Conservation (phyloP, 2,888 invertebrate species). For the Meandrusa payeni region DNA sequence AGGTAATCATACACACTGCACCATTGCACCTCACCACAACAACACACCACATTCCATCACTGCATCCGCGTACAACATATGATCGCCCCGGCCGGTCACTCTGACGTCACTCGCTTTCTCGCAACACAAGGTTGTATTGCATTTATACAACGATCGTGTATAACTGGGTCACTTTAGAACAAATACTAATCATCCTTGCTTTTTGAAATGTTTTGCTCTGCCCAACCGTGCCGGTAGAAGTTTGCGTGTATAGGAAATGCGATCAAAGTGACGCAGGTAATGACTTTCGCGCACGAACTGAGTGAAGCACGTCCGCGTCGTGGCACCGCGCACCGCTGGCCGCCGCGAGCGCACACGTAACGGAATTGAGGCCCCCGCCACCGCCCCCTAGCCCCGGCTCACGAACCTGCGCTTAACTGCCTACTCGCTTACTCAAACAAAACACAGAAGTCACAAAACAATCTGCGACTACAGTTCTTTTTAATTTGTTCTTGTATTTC, state of each 20-base stretch:
- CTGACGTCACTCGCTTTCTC: constrained; percentile 78
- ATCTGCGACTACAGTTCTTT: constrained; percentile 10
- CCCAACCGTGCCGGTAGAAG: constrained; percentile 44
- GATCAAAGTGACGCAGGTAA: constrained; percentile 71
- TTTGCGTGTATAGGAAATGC: constrained; percentile 68
- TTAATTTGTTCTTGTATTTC: constrained; percentile 13
- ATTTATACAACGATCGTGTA: constrained; percentile 34
- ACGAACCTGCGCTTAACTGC: constrained; percentile 46
- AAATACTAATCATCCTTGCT: constrained; percentile 42
- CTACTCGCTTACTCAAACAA: constrained; percentile 21
- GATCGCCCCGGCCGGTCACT: constrained; percentile 70
- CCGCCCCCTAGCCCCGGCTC: constrained; percentile 41
- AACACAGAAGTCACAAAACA: constrained; percentile 13
- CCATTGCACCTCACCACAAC: constrained; percentile 72
- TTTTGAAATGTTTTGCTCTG: constrained; percentile 51
- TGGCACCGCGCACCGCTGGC: constrained; percentile 51
- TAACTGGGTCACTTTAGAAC: constrained; percentile 39
- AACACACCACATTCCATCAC: constrained; percentile 78
- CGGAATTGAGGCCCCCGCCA: constrained; percentile 57
- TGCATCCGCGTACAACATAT: constrained; percentile 80
- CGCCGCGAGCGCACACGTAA: constrained; percentile 67
- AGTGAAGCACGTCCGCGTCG: constrained; percentile 79
- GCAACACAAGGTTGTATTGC: constrained; percentile 60
- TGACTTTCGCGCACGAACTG: constrained; percentile 80
- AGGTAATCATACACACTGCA: constrained; percentile 62